Percentiles rank a stretch among this genome's conserved stretches.
Conservation (phyloP, 2,113 vertebrate genomes). For the Callithrix jacchus region DNA sequence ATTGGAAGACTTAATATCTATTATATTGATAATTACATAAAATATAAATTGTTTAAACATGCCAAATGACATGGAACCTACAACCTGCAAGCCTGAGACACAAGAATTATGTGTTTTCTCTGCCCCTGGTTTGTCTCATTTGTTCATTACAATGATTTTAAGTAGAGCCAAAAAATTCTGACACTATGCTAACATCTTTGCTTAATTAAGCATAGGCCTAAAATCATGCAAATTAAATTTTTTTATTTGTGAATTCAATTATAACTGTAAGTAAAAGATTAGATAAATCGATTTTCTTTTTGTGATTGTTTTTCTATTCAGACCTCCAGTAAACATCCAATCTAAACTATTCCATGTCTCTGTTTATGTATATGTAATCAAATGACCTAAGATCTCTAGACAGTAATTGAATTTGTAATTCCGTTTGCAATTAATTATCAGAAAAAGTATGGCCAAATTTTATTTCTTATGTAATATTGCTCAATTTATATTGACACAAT, state of each 20-base stretch:
- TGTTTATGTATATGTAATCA: not conserved
- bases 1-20: not conserved
- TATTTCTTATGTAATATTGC: not conserved
- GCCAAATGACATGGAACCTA: not conserved
- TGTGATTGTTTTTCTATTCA: not conserved
- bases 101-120: not conserved
- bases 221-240: not conserved
- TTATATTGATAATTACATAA: not conserved
- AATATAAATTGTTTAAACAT: not conserved
- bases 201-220: not conserved
- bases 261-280: not conserved
- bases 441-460: not conserved
- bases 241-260: not conserved
- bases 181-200: not conserved
- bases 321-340: not conserved
- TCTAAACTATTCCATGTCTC: not conserved
- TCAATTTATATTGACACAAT: not conserved
- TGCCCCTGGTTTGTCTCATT: not conserved
- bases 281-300: not conserved
- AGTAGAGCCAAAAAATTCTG: not conserved
- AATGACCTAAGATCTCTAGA: not conserved
- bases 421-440: not conserved
- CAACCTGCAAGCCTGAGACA: not conserved
- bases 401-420: not conserved
- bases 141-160: not conserved